Evolutionary conservation across 2,888 invertebrate genomes (phyloP), one percentile per base, ranked within the genome.

Genomic region (Drosophila koepferae): DNA sequence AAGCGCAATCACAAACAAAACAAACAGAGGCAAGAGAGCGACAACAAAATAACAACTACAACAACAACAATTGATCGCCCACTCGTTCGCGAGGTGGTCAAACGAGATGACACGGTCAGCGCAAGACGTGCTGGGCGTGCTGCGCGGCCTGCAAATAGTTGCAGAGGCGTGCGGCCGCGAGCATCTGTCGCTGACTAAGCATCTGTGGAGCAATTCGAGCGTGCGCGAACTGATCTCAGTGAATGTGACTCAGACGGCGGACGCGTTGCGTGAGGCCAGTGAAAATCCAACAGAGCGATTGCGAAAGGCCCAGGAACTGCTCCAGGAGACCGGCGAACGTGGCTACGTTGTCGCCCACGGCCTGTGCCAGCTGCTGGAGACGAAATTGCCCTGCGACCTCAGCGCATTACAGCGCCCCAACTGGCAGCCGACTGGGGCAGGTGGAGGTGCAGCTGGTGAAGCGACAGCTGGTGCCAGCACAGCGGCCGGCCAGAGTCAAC

Each of bases 281-380:
- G 56, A 82, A 40, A 90, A 93, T 69, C 92, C 92, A 0, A 67
- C 67, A 0, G 84, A 89, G 63, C 91, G 93, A 63, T 60, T 94
- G 78, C 92, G 92, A 72, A 91, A 92, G 72, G 44, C 95, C 16
- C 89, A 91, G 59, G 90, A 93, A 54, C 94, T 94, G 28, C 77
- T 96, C 1, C 93, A 92, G 74, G 96, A 96, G 85, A 92, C 94
- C 6, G 83, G 95, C 3, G 95, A 96, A 82, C 94, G 96, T 82
- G 94, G 96, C 7, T 94, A 94, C 80, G 96, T 96, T 53, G 96
- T 97, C 23, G 94, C 95, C 48, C 95, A 95, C 82, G 97, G 97
- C 36, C 91, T 97, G 51, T 94, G 94, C 76, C 95, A 95, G 77
- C 96, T 96, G 82, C 86, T 94, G 23, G 77, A 63, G 49, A 63